Percentiles rank a stretch among this genome's conserved stretches.
Evolutionary conservation across 2,113 vertebrate species (phyloP).

Genomic region (Excalfactoria chinensis): DNA sequence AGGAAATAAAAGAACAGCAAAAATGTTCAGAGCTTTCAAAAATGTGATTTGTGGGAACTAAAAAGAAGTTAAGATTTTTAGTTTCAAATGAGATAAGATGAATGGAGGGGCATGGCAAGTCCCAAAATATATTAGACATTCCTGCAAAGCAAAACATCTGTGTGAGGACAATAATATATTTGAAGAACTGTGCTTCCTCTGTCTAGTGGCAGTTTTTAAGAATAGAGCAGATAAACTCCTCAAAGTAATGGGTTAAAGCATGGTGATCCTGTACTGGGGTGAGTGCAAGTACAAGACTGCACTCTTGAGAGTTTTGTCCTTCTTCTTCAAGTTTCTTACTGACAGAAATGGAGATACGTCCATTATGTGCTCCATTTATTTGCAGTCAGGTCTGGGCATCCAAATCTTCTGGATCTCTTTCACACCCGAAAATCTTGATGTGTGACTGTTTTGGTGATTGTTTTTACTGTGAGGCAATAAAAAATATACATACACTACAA

Average conservation of each 20-base stretch:
- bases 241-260: background rate
- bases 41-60: background rate
- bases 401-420: background rate
- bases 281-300: background rate
- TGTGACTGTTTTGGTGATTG: background rate
- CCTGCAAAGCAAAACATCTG: background rate
- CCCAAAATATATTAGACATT: background rate
- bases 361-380: background rate
- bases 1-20: background rate
- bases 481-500: background rate
- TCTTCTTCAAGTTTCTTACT: no score
- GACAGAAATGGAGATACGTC: background rate
- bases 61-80: background rate
- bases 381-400: background rate
- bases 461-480: background rate
- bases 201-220: background rate
- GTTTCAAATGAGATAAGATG: background rate
- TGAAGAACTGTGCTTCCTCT: background rate
- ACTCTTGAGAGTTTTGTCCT: background rate
- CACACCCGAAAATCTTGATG: background rate
- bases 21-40: background rate
- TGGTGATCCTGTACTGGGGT: background rate
- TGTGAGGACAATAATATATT: background rate
- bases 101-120: background rate
- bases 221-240: background rate